Percentiles rank a stretch among this genome's conserved stretches.
Evolutionary conservation across 2,888 invertebrate genomes (phyloP).

Genomic region (Orchesella flavescens): DNA sequence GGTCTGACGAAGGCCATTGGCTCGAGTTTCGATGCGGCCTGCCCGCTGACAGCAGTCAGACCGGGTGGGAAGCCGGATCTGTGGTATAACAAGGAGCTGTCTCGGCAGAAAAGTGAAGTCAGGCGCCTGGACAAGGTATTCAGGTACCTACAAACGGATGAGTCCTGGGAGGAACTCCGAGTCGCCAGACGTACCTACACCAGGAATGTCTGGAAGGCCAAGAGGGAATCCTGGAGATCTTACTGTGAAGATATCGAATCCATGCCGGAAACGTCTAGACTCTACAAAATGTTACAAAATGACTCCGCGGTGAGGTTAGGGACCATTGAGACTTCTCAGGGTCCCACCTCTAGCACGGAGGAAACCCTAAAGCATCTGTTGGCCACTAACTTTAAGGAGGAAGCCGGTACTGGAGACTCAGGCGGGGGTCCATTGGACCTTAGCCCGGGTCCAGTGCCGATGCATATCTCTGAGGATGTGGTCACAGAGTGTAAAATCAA

Average conservation of each 20-base stretch:
- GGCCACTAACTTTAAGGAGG: conserved; percentile 39
- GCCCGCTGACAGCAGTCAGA: conserved; percentile 28
- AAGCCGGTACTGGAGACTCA: no score
- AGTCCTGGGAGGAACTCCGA: not conserved
- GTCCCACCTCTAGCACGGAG: conserved; percentile 17
- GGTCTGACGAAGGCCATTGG: not conserved
- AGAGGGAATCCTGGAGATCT: no score
- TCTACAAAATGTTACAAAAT: conserved; percentile 13
- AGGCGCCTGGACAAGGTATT: not conserved
- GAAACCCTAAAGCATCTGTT: conserved; percentile 10
- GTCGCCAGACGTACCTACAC: conserved; percentile 12
- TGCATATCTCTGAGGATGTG: no score
- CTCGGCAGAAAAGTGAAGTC: not conserved
- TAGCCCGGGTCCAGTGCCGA: no score
- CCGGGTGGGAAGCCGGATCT: not conserved
- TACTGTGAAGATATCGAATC: no score
- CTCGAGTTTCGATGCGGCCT: not conserved
- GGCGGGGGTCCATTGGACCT: no score
- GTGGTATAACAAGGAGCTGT: conserved; percentile 52
- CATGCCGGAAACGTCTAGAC: not conserved
- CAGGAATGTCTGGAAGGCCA: no score
- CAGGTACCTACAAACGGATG: not conserved
- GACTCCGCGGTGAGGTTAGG: conserved; percentile 19
- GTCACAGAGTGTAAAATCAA: no score
- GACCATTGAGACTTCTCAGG: conserved; percentile 4